phyloP scores from a whole-genome alignment of 2,113 vertebrate species.

The Larimichthys crocea region DNA sequence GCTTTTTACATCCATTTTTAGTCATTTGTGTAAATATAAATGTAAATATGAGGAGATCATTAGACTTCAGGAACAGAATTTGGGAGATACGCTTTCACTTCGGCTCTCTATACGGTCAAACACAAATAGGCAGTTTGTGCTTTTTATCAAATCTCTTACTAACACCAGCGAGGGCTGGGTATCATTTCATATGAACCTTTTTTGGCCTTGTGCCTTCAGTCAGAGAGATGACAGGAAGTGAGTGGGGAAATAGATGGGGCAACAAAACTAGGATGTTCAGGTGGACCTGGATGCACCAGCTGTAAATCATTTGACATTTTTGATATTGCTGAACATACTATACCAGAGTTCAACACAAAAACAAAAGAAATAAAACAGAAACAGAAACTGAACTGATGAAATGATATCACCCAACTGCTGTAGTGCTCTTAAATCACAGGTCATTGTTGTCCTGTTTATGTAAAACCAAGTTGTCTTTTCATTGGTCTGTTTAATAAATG shows the following conservation, averaged over 20 bases:
- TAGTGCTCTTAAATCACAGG: slow-evolving; percentile 13
- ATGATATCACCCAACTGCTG: slow-evolving; percentile 12
- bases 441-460: slow-evolving; percentile 2
- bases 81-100: background rate
- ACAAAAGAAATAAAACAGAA: background rate
- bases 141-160: background rate
- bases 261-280: background rate
- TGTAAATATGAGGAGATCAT: background rate
- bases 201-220: background rate
- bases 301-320: background rate
- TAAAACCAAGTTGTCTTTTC: slow-evolving; percentile 34
- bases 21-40: background rate
- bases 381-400: slow-evolving; percentile 5
- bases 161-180: background rate
- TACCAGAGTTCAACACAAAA: background rate
- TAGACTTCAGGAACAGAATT: background rate
- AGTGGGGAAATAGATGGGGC: background rate
- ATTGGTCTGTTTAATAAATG: slow-evolving; percentile 46
- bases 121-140: background rate
- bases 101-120: background rate
- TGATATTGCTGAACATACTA: background rate
- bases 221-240: background rate
- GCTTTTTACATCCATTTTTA: background rate
- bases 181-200: background rate
- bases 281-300: background rate